Percentiles rank a stretch among this genome's conserved stretches.
These are phyloP conservation scores for Varanus salvator DNA, from an alignment of 2,113 vertebrate species.

Conservation along the genomic window DNA sequence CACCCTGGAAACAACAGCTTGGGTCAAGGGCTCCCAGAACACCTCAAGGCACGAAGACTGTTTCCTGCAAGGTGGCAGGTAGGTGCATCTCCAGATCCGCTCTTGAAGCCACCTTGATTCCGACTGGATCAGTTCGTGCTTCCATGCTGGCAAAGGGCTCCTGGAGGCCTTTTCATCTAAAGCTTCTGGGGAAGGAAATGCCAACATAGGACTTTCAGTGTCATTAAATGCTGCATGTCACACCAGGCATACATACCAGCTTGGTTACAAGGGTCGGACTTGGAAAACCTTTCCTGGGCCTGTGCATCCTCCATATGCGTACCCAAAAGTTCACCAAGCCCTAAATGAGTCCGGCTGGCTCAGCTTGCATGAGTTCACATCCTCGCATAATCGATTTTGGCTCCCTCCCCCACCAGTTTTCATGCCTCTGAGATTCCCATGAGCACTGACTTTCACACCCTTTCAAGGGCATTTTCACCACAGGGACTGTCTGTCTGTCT, in stretches of 20 bases:
- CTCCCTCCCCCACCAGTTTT: too few relatives aligned
- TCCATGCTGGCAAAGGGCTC: neutral
- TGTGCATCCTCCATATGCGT: neutral
- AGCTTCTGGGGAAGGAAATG: neutral
- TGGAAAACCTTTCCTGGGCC: neutral
- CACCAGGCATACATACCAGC: neutral
- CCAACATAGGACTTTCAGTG: too few relatives aligned
- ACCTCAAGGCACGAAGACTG: constrained; percentile 18
- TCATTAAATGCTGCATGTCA: neutral
- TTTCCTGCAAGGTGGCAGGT: neutral
- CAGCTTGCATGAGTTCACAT: neutral
- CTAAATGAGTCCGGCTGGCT: neutral
- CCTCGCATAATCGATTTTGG: too few relatives aligned
- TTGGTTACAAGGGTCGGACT: too few relatives aligned
- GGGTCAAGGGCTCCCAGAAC: constrained; percentile 30
- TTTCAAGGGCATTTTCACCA: too few relatives aligned
- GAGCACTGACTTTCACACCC: too few relatives aligned
- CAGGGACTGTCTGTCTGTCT: too few relatives aligned
- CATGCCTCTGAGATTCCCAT: too few relatives aligned
- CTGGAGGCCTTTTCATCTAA: neutral
- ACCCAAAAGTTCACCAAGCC: too few relatives aligned
- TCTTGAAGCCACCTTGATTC: constrained; percentile 25
- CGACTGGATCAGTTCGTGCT: constrained; percentile 1
- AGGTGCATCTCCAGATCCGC: constrained; percentile 4
- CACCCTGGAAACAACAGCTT: neutral